phyloP scores from a whole-genome alignment of 2,113 vertebrate species.

The Limanda limanda region DNA sequence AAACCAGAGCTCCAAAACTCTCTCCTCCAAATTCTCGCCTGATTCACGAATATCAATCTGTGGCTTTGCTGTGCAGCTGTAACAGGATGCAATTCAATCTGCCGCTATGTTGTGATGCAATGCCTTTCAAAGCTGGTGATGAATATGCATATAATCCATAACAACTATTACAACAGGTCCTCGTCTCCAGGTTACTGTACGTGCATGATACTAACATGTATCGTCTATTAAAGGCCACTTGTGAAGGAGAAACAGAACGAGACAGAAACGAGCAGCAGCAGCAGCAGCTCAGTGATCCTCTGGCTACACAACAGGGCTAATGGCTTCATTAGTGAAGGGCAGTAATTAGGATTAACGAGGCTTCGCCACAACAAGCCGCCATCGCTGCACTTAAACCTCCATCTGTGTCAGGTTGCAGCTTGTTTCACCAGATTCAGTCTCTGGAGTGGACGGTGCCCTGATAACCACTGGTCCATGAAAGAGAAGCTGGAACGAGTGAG shows the following conservation, averaged over 20 bases:
- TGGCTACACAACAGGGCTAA: slow-evolving; percentile 53
- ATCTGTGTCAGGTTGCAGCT: slow-evolving; percentile 2
- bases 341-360: slow-evolving; percentile 75
- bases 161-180: slow-evolving; percentile 20
- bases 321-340: slow-evolving; percentile 63
- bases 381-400: slow-evolving; percentile 39
- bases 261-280: slow-evolving; percentile 31
- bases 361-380: slow-evolving; percentile 39
- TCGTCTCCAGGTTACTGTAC: neutral
- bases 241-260: slow-evolving; percentile 29
- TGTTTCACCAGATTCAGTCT: neutral
- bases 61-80: slow-evolving; percentile 7
- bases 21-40: slow-evolving; percentile 6
- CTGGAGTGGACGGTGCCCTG: neutral
- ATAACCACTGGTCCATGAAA: neutral
- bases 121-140: slow-evolving; percentile 4
- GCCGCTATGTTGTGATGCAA: neutral
- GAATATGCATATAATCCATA: slow-evolving; percentile 6
- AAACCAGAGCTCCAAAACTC: slow-evolving; percentile 32
- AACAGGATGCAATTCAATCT: slow-evolving; percentile 17
- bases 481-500: too few relatives aligned
- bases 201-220: neutral
- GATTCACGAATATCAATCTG: slow-evolving; percentile 21
- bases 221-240: slow-evolving; percentile 10
- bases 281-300: slow-evolving; percentile 21